Evolutionary conservation across 2,888 invertebrate species (phyloP), one percentile per base, ranked within the genome.

Genomic region (Ochropleura leucogaster): DNA sequence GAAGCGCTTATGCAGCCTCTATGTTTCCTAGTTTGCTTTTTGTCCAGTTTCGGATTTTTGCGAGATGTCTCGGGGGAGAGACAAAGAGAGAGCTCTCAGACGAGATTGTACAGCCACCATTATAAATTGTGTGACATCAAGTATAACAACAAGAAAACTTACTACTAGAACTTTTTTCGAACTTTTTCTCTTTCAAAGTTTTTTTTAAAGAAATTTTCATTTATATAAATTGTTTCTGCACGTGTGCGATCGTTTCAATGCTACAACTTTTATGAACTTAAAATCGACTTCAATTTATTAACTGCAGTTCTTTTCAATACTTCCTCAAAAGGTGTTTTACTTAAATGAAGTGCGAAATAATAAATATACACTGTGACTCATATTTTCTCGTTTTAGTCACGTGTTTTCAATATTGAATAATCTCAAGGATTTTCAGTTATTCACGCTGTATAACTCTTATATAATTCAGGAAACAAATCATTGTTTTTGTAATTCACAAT

Each of bases 201-300:
- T 20, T 18, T 30, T 14, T 44, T 62, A n/a, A n/a, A n/a, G 7
- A 18, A 30, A 2, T 49, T 42, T 8, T 30, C 14, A 16, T 40
- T 44, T 2, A 12, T 49, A n/a, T 0, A 76, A 75, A 51, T 16
- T 16, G 20, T 49, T 49, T 20, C 18, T 4, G 40, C 74, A 66
- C 51, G 46, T 51, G 49, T 44, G 5, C 16, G 30, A 30, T 30
- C 18, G 16, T 20, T 55, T 63, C 10, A 18, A 55, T 44, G 51
- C 30, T 62, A 47, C 20, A 55, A 69, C 12, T 55, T 77, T 40
- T 68, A 68, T 77, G 60, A 47, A 53, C 55, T 55, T 49, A 53
- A 47, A 77, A 30, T 4, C 5, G 14, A 16, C 42, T 62, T 47
- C 30, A 16, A 67, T 53, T 60, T 42, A 42, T 60, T 0, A 66